Evolutionary conservation across 2,113 vertebrate genomes (phyloP).

Genomic region (Mesoclemmys tuberculata): DNA sequence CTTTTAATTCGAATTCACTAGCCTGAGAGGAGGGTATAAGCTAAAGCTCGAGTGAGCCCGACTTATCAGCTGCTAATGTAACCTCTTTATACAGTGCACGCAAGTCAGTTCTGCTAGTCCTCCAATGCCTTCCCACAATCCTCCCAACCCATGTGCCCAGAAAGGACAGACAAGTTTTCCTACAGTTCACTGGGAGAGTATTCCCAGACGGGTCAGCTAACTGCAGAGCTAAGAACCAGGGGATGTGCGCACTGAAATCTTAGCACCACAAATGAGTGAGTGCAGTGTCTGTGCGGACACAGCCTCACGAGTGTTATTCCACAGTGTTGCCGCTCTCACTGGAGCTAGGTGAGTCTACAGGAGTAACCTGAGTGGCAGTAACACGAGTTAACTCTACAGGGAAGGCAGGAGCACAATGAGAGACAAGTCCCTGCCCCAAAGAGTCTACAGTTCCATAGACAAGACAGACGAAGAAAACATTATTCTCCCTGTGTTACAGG

Average conservation of each 20-base stretch:
- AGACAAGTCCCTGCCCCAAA: neutral
- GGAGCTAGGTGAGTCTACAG: neutral
- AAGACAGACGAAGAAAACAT: neutral
- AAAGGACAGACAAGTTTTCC: neutral
- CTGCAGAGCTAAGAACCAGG: neutral
- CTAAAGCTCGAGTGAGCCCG: neutral
- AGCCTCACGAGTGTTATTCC: neutral
- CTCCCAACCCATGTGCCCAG: neutral
- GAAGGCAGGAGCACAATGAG: neutral
- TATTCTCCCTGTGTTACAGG: neutral
- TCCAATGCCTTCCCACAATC: neutral
- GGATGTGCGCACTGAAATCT: neutral
- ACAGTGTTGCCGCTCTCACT: accelerated
- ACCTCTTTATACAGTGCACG: neutral
- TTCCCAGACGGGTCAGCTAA: neutral
- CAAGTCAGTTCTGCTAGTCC: accelerated
- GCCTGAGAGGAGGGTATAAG: neutral
- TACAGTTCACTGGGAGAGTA: neutral
- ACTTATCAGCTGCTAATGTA: neutral
- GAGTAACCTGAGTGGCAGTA: neutral
- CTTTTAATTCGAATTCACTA: neutral
- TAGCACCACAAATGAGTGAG: neutral
- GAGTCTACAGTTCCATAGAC: neutral
- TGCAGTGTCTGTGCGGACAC: neutral
- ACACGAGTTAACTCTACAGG: accelerated